Percentiles rank a stretch among this genome's conserved stretches.
phyloP scores from a whole-genome alignment of 2,113 vertebrate species.

The Micronycteris hirsuta region DNA sequence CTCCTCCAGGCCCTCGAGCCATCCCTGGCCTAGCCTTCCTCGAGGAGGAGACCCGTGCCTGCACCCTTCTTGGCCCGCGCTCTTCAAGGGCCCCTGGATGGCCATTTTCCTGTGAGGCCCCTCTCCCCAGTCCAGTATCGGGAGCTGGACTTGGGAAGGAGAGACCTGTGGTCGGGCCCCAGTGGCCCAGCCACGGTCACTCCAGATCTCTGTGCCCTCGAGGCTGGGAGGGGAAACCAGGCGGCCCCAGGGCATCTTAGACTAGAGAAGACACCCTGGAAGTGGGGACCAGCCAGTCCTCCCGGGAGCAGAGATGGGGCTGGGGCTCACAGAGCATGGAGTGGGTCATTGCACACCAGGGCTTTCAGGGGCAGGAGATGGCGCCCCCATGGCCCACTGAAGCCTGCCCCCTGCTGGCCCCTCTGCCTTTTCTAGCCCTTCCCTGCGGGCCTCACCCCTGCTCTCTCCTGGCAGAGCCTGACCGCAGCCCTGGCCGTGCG shows the following conservation, averaged over 20 bases:
- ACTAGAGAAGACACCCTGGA: background rate
- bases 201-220: background rate
- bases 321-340: background rate
- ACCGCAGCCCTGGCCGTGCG: constrained; percentile 89
- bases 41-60: too few species aligned
- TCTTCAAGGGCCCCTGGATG: background rate
- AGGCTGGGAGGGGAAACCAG: background rate
- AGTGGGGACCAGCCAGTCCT: background rate
- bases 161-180: background rate
- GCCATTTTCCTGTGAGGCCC: background rate
- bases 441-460: constrained; percentile 45
- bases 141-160: background rate
- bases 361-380: background rate
- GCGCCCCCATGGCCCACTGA: background rate
- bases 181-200: background rate
- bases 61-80: background rate
- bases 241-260: background rate
- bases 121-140: accelerated
- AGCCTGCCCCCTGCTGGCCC: background rate
- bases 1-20: background rate
- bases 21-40: background rate
- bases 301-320: background rate
- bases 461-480: constrained; percentile 86
- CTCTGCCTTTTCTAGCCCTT: background rate
- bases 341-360: background rate